Evolutionary conservation across 2,113 vertebrate species (phyloP), one percentile per base, ranked within the genome.

Genomic region (Apteryx owenii): DNA sequence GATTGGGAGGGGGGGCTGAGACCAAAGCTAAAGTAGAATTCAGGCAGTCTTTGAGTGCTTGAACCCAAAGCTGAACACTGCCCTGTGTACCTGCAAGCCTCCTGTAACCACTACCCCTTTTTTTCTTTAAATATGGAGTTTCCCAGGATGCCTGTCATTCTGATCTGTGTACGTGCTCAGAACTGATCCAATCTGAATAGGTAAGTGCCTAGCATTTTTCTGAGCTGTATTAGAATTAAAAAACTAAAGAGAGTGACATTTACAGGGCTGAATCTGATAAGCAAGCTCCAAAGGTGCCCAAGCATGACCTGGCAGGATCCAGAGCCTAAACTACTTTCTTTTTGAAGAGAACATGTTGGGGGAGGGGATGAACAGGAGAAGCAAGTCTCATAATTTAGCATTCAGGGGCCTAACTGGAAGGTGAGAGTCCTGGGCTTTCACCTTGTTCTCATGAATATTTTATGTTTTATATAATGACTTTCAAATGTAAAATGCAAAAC

Each of bases 371-470:
- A 82, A 82, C 0, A 1, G 8, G 56, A 46, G 20, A 20, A 65
- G 53, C 8, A 65, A 89, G 53, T n/a, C 71, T 89, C 0, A 0
- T 58, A 88, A 94, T 77, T 70, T 82, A 94, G 61, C 44, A 77
- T 77, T 95, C 75, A 77, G 64, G 42, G 79, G 51, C 26, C 48
- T 89, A 5, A 2, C 48, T 6, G 80, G 87, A 95, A 91, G 77
- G 62, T 88, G 81, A 94, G 73, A 91, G 58, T 95, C 38, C 23
- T 72, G 51, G 62, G 73, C 46, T 85, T 96, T 93, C 14, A 8
- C n/a, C 94, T 70, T 65, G 40, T 50, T 91, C 31, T 85, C 60
- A 78, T 90, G 29, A 94, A 94, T 95, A 80, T 90, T 96, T 89
- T 77, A 94, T 54, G 40, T 40, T 93, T 94, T 93, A 70, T 77